Base-by-base conservation (phyloP, 2,888 invertebrate genomes). In the Trisateles emortualis region DNA sequence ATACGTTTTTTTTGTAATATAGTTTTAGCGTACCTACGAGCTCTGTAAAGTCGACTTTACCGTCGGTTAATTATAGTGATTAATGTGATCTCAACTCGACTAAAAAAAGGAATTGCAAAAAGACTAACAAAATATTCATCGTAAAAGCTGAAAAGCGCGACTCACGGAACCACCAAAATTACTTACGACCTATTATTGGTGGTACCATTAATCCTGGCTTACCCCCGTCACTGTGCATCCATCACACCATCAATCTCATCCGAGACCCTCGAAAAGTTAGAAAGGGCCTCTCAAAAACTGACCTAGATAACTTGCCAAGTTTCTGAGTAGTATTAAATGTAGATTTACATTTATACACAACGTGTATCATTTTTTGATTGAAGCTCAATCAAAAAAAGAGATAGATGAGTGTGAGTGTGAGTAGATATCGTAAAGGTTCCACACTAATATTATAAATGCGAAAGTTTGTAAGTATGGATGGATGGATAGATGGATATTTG, bases 241-340 rank as follows among this genome's bases (percentile, higher is more conserved):
- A 70, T 72, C 74, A 69, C 44, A 57, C 49, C 47, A 69, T 73
- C 70, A 69, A 68, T 73, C 55, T 51, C 41, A 45, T 53, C 41
- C 39, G n/a, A 35, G 26, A 26, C 8, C 1, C 32, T 41, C 26
- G 8, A n/a, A 36, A 36, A 44, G 16, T 47, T 19, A 22, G 33
- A 39, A n/a, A 11, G 47, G 48, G 45, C 35, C 40, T 47, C 56
- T 46, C 46, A 30, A 48, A 53, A 42, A 35, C 50, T 44, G 54
- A 51, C 54, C 62, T 24, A 26, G 43, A 59, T 51, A 52, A 41
- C 33, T 24, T 48, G 32, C 4, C 36, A 50, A 24, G 13, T 36
- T 39, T 35, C 24, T 35, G 39, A 45, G 36, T 19, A 14, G 17
- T 5, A 43, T 59, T 57, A 41, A 42, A 60, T 52, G 30, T 47